Conservation (phyloP, 2,888 invertebrate genomes). For the Euplagia quadripunctaria region DNA sequence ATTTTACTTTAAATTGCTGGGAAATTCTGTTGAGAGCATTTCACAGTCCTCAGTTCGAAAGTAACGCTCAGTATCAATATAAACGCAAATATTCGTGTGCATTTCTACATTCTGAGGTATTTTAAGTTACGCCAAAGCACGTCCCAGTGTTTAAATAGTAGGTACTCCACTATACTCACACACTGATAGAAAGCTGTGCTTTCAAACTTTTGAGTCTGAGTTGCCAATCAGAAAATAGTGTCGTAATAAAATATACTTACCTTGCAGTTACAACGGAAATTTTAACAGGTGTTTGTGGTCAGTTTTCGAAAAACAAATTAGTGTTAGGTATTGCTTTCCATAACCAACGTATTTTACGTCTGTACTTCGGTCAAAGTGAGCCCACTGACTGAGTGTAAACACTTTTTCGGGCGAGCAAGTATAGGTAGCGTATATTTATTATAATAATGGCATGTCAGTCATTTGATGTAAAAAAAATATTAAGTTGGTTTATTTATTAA, state of each 20-base stretch:
- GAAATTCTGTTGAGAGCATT: not conserved
- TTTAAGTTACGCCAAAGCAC: slow-evolving; percentile 15
- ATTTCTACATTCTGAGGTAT: slow-evolving; percentile 3
- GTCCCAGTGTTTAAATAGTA: slow-evolving; percentile 7
- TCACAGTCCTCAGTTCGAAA: not conserved
- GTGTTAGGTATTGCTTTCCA: too few species aligned
- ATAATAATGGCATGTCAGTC: too few species aligned
- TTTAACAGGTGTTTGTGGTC: too few species aligned
- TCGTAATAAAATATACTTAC: not conserved
- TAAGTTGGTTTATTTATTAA: too few species aligned
- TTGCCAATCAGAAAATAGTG: slow-evolving; percentile 1
- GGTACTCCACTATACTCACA: not conserved
- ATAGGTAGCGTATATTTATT: too few species aligned
- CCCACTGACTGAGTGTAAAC: too few species aligned
- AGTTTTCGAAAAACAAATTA: too few species aligned
- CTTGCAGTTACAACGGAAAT: too few species aligned
- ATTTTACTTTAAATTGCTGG: not conserved
- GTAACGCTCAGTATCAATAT: not conserved
- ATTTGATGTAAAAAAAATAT: too few species aligned
- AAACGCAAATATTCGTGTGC: not conserved
- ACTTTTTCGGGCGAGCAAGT: too few species aligned
- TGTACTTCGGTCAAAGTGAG: too few species aligned
- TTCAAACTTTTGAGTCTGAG: not conserved
- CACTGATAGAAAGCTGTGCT: not conserved
- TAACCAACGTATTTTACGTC: too few species aligned